These are phyloP conservation scores for Caenorhabditis brenneri DNA, from an alignment of 1,140 invertebrate genomes.

Conservation along the genomic window DNA sequence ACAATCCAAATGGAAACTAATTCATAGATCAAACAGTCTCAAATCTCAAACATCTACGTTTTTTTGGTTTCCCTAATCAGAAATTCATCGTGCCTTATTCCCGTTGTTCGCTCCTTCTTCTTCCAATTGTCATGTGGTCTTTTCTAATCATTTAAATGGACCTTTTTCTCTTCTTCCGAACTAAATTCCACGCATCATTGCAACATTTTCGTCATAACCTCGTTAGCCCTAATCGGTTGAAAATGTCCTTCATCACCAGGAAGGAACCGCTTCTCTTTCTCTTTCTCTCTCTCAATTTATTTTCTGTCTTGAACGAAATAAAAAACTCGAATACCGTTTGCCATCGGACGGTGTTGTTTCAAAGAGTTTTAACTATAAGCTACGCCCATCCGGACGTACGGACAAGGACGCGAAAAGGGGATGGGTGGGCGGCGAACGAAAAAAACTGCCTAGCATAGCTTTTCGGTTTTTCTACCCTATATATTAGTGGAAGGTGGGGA, in stretches of 20 bases:
- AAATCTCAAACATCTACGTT: slow-evolving; percentile 11
- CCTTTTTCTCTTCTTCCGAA: background rate
- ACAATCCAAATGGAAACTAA: background rate
- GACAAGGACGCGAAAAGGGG: background rate
- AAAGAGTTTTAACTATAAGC: slow-evolving; percentile 35
- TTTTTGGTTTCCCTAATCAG: background rate
- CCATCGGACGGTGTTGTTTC: slow-evolving; percentile 24
- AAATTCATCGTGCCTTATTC: slow-evolving; percentile 1
- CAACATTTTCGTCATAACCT: slow-evolving; percentile 41
- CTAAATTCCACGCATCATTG: slow-evolving; percentile 32
- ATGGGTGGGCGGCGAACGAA: slow-evolving; percentile 4
- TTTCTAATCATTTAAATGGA: background rate
- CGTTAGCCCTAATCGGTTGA: slow-evolving; percentile 22
- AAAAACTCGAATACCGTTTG: slow-evolving; percentile 42
- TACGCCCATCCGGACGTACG: slow-evolving; percentile 31
- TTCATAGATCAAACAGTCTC: slow-evolving; percentile 17
- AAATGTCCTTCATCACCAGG: background rate
- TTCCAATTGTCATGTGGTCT: background rate
- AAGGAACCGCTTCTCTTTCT: background rate
- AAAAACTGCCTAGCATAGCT: slow-evolving; percentile 13
- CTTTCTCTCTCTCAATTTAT: too few relatives aligned
- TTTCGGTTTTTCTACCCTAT: slow-evolving; percentile 43
- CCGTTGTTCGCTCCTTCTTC: too few relatives aligned
- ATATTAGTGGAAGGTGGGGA: background rate
- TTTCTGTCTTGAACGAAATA: background rate